Evolutionary conservation across 2,888 invertebrate species (phyloP).

Genomic region (Euclidia mi): DNA sequence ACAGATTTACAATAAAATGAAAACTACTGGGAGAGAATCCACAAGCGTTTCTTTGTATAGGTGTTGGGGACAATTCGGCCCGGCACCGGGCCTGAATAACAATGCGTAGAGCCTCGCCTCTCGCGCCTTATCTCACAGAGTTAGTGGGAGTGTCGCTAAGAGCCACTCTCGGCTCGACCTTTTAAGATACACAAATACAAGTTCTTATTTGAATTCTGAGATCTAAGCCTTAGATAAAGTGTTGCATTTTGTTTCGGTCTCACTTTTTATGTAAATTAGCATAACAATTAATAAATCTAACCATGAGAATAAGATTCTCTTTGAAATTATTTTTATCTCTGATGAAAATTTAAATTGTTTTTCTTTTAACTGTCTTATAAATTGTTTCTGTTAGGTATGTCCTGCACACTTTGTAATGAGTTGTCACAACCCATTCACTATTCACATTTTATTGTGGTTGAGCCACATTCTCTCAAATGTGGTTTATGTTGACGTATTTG

Average conservation of each 20-base stretch:
- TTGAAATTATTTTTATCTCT: slow-evolving; percentile 2
- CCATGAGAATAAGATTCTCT: slow-evolving; percentile 2
- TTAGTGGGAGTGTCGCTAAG: slow-evolving; percentile 58
- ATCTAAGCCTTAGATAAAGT: slow-evolving; percentile 36
- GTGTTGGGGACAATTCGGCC: slow-evolving; percentile 66
- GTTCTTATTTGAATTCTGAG: slow-evolving; percentile 40
- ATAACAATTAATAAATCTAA: not conserved
- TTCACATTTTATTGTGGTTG: too few relatives aligned
- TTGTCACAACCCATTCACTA: too few relatives aligned
- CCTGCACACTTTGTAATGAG: too few relatives aligned
- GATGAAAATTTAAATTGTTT: too few relatives aligned
- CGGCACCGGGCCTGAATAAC: slow-evolving; percentile 67
- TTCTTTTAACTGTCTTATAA: too few relatives aligned
- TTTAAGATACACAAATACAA: slow-evolving; percentile 40
- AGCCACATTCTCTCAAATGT: too few relatives aligned
- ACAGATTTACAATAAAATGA: slow-evolving; percentile 80
- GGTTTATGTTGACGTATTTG: too few relatives aligned
- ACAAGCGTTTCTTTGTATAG: slow-evolving; percentile 71
- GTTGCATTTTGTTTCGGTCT: slow-evolving; percentile 38
- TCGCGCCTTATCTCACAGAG: slow-evolving; percentile 59
- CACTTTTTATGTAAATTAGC: not conserved
- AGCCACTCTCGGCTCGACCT: slow-evolving; percentile 37
- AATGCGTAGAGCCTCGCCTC: slow-evolving; percentile 61
- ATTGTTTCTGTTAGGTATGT: too few relatives aligned
- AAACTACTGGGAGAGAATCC: slow-evolving; percentile 72